Conservation (phyloP, 2,113 vertebrate genomes). For the Cyanistes caeruleus region DNA sequence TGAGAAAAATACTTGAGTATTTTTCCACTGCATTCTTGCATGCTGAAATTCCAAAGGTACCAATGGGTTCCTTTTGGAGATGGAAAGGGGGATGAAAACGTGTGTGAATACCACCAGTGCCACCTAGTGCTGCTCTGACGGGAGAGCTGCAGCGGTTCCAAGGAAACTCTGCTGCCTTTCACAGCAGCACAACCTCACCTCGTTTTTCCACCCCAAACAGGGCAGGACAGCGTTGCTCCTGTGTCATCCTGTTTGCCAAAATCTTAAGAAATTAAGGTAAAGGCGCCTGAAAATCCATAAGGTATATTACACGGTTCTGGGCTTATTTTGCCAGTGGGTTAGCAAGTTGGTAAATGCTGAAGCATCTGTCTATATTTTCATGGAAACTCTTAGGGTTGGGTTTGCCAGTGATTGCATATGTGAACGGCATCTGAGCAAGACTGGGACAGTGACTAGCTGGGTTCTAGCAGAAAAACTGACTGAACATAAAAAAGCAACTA, state of each 20-base stretch:
- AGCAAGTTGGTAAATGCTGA: not conserved
- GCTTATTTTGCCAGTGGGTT: not conserved
- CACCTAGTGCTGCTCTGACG: constrained; percentile 58
- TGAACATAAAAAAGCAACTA: not conserved
- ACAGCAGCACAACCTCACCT: not conserved
- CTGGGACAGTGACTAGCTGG: not conserved
- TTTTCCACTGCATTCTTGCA: constrained; percentile 45
- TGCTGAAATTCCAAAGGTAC: constrained; percentile 14
- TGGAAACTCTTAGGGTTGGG: not conserved
- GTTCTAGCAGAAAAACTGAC: not conserved
- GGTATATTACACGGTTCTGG: not conserved
- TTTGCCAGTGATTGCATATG: not conserved
- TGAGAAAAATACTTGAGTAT: constrained; percentile 40
- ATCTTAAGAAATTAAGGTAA: not conserved
- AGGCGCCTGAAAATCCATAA: not conserved
- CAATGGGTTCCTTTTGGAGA: not conserved
- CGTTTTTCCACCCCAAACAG: not conserved
- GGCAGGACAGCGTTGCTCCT: not conserved
- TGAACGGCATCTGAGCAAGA: not conserved
- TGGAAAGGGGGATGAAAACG: no score
- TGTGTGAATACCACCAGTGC: constrained; percentile 68
- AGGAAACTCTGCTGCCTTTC: not conserved
- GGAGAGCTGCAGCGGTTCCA: fast-evolving
- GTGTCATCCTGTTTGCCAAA: not conserved
- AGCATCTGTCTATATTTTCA: not conserved